A percentile compares a stretch with the other conserved stretches of the same genome.
These are phyloP conservation scores for Cephus spinipes DNA, from an alignment of 2,888 invertebrate genomes.

Conservation along the genomic window DNA sequence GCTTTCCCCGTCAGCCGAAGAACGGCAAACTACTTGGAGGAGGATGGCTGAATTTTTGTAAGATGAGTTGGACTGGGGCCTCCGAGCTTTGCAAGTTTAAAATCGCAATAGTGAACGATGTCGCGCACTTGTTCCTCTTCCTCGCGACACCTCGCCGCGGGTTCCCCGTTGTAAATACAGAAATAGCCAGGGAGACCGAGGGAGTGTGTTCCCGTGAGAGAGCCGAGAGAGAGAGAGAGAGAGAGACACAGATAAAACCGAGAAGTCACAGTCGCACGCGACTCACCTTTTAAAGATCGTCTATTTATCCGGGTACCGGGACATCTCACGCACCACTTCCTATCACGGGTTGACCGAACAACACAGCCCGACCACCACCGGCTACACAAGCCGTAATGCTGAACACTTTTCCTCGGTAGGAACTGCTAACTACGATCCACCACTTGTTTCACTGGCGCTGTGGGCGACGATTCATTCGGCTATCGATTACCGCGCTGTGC, in stretches of 20 bases:
- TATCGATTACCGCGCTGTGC: slow-evolving; percentile 52
- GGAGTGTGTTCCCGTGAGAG: not conserved
- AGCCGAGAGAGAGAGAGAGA: not conserved
- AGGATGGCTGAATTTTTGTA: not conserved
- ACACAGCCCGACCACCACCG: not conserved
- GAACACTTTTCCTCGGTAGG: not conserved
- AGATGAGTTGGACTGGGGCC: not conserved
- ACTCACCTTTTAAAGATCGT: slow-evolving; percentile 6
- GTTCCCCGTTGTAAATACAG: slow-evolving; percentile 1
- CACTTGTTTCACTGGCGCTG: slow-evolving; percentile 63
- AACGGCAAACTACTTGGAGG: not conserved
- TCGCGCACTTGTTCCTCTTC: not conserved
- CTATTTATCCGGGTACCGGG: not conserved
- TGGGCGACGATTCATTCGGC: slow-evolving; percentile 55
- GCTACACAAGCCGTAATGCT: not conserved
- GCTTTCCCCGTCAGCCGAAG: not conserved
- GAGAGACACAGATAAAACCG: not conserved
- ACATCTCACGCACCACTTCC: not conserved
- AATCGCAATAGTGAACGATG: not conserved
- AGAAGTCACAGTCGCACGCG: not conserved
- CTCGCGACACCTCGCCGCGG: not conserved
- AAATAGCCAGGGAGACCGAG: slow-evolving; percentile 3
- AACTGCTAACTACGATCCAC: slow-evolving; percentile 44
- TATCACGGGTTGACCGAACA: not conserved
- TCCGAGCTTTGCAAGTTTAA: not conserved